phyloP scores from a whole-genome alignment of 2,888 invertebrate species.

The Oscheius sp. region DNA sequence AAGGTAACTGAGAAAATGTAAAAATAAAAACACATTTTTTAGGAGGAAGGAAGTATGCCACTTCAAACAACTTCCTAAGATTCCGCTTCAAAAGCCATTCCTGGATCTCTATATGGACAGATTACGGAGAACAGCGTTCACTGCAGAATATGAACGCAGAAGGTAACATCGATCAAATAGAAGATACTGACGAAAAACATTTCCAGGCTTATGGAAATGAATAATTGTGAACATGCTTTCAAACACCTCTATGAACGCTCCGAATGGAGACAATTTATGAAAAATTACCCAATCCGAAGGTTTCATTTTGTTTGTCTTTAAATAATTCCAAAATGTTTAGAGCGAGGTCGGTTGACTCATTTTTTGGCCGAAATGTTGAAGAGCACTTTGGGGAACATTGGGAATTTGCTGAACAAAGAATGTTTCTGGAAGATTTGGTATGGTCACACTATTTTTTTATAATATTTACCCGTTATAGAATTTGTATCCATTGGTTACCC shows the following conservation, averaged over 20 bases:
- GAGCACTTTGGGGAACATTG: slow-evolving; percentile 12
- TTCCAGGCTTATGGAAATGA: neutral
- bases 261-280: neutral
- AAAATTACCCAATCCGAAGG: neutral
- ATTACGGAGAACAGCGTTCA: no score
- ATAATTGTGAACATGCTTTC: neutral
- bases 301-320: neutral
- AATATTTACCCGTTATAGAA: neutral
- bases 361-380: neutral
- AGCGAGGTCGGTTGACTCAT: neutral
- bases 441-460: no score
- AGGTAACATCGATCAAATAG: no score
- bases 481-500: neutral
- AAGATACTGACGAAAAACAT: no score
- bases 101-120: no score
- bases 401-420: neutral
- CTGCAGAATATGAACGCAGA: no score
- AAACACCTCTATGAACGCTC: neutral
- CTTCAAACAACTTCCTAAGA: no score
- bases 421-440: neutral
- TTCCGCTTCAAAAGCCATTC: no score
- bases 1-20: no score
- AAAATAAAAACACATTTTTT: no score
- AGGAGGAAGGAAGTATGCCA: no score
- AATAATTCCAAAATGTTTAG: neutral